A percentile compares a stretch with the other conserved stretches of the same genome.
phyloP scores from a whole-genome alignment of 1,140 invertebrate species.

The Triops longicaudatus region DNA sequence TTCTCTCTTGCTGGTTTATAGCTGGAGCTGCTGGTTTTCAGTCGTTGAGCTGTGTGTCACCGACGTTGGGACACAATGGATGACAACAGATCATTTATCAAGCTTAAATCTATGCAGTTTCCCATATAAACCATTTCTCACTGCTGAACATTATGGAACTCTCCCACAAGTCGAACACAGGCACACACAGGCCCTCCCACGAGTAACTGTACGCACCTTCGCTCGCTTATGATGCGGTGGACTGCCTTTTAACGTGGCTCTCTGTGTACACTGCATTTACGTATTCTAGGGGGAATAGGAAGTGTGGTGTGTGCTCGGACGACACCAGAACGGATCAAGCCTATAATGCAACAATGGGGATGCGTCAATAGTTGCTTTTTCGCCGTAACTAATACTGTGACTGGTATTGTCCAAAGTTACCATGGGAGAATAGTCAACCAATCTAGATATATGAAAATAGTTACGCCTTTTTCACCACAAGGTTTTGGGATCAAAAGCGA shows the following conservation, averaged over 20 bases:
- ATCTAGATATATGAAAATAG: neutral
- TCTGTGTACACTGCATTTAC: neutral
- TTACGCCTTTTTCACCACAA: neutral
- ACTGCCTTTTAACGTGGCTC: neutral
- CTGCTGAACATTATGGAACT: slow-evolving; percentile 3
- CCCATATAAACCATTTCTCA: slow-evolving; percentile 4
- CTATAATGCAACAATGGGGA: neutral
- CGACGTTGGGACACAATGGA: neutral
- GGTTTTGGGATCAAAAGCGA: neutral
- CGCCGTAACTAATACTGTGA: neutral
- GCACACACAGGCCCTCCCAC: neutral
- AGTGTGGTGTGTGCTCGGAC: neutral
- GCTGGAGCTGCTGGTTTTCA: neutral
- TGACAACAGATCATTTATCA: slow-evolving; percentile 15
- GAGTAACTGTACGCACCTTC: neutral
- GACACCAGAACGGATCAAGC: slow-evolving; percentile 10
- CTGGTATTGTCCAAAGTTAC: neutral
- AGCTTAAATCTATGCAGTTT: slow-evolving; percentile 12
- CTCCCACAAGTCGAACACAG: neutral
- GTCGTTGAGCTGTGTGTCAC: slow-evolving; percentile 3
- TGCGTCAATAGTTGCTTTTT: neutral
- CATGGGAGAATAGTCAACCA: neutral
- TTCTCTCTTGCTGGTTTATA: neutral
- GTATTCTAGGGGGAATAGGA: neutral
- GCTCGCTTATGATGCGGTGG: neutral